Evolutionary conservation across 2,113 vertebrate species (phyloP).

Genomic region (Paramormyrops kingsleyae): DNA sequence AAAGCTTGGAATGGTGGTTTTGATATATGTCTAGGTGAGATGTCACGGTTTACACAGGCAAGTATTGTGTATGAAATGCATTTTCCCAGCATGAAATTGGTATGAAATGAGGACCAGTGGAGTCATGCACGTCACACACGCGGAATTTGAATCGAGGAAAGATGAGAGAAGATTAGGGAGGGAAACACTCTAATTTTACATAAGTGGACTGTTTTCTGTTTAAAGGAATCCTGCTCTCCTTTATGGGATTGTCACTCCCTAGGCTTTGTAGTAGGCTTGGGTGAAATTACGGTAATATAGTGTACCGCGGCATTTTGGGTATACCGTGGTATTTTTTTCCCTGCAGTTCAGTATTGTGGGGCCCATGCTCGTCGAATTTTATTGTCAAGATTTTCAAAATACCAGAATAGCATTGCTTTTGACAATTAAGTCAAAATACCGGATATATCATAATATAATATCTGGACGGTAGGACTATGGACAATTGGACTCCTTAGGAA

Average conservation of each 20-base stretch:
- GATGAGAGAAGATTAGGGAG: not conserved
- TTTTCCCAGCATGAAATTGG: slow-evolving; percentile 44
- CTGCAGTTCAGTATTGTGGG: not conserved
- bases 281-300: not conserved
- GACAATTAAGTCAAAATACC: not conserved
- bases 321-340: not conserved
- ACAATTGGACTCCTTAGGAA: not conserved
- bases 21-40: not conserved
- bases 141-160: slow-evolving; percentile 39
- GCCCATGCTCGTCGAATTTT: not conserved
- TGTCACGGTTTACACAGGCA: not conserved
- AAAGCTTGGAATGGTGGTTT: not conserved
- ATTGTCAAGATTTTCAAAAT: not conserved
- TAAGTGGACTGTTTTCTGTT: not conserved
- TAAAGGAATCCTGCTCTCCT: not conserved
- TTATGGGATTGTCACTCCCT: slow-evolving; percentile 20
- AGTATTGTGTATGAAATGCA: slow-evolving; percentile 2
- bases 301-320: not conserved
- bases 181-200: not conserved
- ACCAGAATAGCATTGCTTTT: not conserved
- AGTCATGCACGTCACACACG: not conserved
- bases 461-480: not conserved
- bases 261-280: not conserved
- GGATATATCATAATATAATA: not conserved
- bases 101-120: slow-evolving; percentile 30